Evolutionary conservation across 2,888 invertebrate genomes (phyloP), one percentile per base, ranked within the genome.

Genomic region (Antitype chi): DNA sequence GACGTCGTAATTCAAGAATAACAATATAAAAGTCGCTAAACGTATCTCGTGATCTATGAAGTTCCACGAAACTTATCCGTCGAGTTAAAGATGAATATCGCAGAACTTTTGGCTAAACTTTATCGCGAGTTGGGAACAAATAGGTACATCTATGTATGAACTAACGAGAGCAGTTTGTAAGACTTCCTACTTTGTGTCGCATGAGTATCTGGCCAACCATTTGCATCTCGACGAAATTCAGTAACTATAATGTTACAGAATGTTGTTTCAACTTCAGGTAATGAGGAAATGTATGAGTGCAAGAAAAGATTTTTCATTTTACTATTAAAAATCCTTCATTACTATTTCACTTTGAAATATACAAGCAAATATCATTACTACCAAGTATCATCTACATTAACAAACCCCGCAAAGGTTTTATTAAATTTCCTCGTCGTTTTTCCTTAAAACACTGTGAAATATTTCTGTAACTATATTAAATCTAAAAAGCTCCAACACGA

Each of bases 41-140:
- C 80, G 79, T 88, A 88, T 87, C 85, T 81, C 80, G 82, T 85
- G 87, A 90, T 90, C 86, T 89, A 89, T 88, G 86, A 89, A 89
- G 87, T 88, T 86, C 78, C 71, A 64, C 70, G 70, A 80, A 88
- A 88, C 82, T 89, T 87, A 86, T 87, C 81, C 86, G 57, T 63
- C 68, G 77, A 88, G 89, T 87, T 87, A 76, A 87, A 88, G 91
- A 92, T 92, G 91, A 91, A 92, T 93, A 93, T 92, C 91, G 85
- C 89, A 81, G 88, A 93, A 93, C 89, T 94, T 92, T 77, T 80
- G 78, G 85, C 70, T 76, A 83, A 93, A 92, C 88, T 92, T 92
- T 87, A 89, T 87, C 88, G 77, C 75, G 82, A 88, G 80, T 80
- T 76, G 64, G 60, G 64, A 86, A 83, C 85, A 84, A 83, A 85